Base-by-base conservation (phyloP, 2,888 invertebrate genomes). In the Eumacrocentrus americanus region DNA sequence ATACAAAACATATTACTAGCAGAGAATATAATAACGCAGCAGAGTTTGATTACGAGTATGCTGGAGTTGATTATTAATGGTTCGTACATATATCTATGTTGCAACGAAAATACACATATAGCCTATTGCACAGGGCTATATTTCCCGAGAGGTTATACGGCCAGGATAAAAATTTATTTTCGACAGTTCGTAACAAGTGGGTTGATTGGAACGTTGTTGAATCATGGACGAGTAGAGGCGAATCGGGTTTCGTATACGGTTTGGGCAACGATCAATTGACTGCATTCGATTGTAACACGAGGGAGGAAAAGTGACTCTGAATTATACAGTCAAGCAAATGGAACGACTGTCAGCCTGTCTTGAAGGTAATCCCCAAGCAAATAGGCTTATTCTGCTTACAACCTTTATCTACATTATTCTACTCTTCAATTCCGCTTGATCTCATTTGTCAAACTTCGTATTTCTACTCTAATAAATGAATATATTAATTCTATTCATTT, bases 191-290 rank as follows among this genome's bases (percentile, higher is more conserved):
- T 53, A 53, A 53, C 53, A 53, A 53, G 53, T 53, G 53, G 53
- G 40, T 53, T 53, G 53, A 53, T 53, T 53, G 53, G 42, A 40
- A 23, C 29, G 53, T 53, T 53, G 53, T 53, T 53, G 42, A 53
- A 53, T 53, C 53, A 53, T 53, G 53, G 40, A 53, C 14, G 16
- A 53, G 42, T 14, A 53, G 29, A 53, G 42, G 25, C 38, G 40
- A 38, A 53, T 53, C 42, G 18, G 22, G 34, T 53, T 53, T 42
- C 29, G 16, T 52, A n/a, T n/a, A 20, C 38, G 35, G n/a, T 25
- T 40, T 35, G 20, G 37, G 20, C 37, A 25, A 38, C 29, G 23
- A 40, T 53, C 42, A 40, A 53, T 53, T 53, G 53, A 53, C 25
- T 53, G 25, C 14, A 40, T 42, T 53, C 53, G n/a, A 29, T 53